A percentile compares a stretch with the other conserved stretches of the same genome.
Conservation (phyloP, 2,113 vertebrate genomes). For the Apus apus region DNA sequence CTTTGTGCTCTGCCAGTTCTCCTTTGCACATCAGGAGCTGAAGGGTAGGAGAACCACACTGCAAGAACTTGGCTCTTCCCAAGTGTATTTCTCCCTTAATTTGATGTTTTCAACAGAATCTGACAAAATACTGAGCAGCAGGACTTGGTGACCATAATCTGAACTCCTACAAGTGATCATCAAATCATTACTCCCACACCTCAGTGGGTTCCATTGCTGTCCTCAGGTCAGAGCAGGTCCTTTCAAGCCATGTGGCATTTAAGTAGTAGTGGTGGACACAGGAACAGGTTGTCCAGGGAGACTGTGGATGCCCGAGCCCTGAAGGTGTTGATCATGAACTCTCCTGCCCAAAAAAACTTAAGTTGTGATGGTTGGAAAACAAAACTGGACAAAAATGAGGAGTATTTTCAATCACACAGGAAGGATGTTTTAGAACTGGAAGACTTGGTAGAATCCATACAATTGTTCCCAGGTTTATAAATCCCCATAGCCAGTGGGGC, state of each 20-base stretch:
- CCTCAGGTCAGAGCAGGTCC: background rate
- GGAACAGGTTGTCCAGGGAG: too few species aligned
- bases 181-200: background rate
- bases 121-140: background rate
- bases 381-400: background rate
- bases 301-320: too few species aligned
- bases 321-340: background rate
- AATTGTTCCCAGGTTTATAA: background rate
- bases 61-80: background rate
- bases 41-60: background rate
- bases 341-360: background rate
- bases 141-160: fast-evolving
- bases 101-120: background rate
- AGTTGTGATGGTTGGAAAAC: background rate
- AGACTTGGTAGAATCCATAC: background rate
- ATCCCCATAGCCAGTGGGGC: background rate
- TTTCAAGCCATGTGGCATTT: background rate
- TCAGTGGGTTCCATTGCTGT: fast-evolving
- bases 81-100: background rate
- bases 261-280: background rate
- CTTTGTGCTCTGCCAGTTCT: background rate
- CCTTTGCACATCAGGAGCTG: background rate
- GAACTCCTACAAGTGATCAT: background rate
- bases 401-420: background rate
- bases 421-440: background rate